Base-by-base conservation (phyloP, 1,140 invertebrate species). In the Pachypeltis micranthus region DNA sequence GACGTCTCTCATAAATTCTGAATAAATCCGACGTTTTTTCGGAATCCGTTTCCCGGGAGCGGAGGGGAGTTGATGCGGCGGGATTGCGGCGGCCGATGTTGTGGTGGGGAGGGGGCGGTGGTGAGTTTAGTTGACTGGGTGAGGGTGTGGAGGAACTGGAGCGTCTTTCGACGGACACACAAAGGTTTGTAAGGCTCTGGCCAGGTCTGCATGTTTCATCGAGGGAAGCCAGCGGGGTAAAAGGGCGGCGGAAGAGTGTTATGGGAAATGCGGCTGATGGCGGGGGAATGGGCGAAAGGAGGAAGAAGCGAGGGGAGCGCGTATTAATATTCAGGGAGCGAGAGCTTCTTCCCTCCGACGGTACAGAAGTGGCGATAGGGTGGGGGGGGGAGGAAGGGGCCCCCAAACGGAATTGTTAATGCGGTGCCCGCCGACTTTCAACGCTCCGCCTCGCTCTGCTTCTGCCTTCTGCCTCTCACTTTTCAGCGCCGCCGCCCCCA, bases 271-370 rank as follows among this genome's bases (percentile, higher is more conserved):
- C n/a, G n/a, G n/a, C n/a, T n/a, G n/a, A n/a, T n/a, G n/a, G n/a
- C n/a, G n/a, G n/a, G n/a, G n/a, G n/a, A n/a, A n/a, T n/a, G n/a
- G n/a, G n/a, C n/a, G n/a, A n/a, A 10, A 4, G 47, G 47, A 21
- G 21, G 47, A 21, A 10, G 7, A 21, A 21, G 47, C 23, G n/a
- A n/a, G n/a, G n/a, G n/a, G n/a, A n/a, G n/a, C 19, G 12, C 47
- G 10, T 51, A 51, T 51, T 51, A 51, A 51, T 51, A 51, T 51
- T 51, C 47, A 51, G 47, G n/a, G 47, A 51, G 47, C 47, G 23
- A 51, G 47, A 16, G 47, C 47, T 51, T 4, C 47, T 4, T 10
- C 47, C 47, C 47, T 21, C 47, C 47, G 7, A 21, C 47, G 47
- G 12, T 21, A 21, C 47, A n/a, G n/a, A n/a, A n/a, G n/a, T n/a